Evolutionary conservation across 92 coral and sea anemone species (phyloP).

Genomic region (Isaurus tuberculatus): DNA sequence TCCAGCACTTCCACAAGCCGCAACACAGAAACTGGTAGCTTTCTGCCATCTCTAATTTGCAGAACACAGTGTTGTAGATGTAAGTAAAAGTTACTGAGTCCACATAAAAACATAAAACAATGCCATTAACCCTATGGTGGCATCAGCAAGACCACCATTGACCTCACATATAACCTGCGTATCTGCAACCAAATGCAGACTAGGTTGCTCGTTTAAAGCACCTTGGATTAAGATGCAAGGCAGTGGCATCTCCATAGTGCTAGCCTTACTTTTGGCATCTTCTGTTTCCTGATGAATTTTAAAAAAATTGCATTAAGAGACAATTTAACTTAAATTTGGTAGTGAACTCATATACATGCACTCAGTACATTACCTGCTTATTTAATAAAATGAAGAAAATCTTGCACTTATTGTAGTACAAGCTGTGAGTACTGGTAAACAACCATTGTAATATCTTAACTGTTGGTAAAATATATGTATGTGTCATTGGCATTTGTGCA

Average conservation of each 20-base stretch:
- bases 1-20: not conserved
- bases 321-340: not conserved
- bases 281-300: constrained; percentile 9
- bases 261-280: not conserved
- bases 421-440: not conserved
- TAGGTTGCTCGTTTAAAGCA: not conserved
- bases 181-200: constrained; percentile 12
- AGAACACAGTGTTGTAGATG: constrained; percentile 30
- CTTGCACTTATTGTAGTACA: not conserved
- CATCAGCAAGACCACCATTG: constrained; percentile 16
- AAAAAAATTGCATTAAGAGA: not conserved
- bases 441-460: not conserved
- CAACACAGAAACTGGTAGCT: constrained; percentile 11
- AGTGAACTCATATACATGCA: not conserved
- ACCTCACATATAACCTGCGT: constrained; percentile 2
- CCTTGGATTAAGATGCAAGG: not conserved
- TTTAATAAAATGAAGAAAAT: not conserved
- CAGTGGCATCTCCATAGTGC: not conserved
- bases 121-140: constrained; percentile 26
- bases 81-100: constrained; percentile 28
- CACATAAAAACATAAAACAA: constrained; percentile 22
- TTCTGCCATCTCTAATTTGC: constrained; percentile 19
- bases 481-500: not conserved
- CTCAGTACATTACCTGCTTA: not conserved
- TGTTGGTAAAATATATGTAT: not conserved